A percentile compares a stretch with the other conserved stretches of the same genome.
These are phyloP conservation scores for Gryllus longicercus DNA, from an alignment of 2,888 invertebrate species.

Conservation along the genomic window DNA sequence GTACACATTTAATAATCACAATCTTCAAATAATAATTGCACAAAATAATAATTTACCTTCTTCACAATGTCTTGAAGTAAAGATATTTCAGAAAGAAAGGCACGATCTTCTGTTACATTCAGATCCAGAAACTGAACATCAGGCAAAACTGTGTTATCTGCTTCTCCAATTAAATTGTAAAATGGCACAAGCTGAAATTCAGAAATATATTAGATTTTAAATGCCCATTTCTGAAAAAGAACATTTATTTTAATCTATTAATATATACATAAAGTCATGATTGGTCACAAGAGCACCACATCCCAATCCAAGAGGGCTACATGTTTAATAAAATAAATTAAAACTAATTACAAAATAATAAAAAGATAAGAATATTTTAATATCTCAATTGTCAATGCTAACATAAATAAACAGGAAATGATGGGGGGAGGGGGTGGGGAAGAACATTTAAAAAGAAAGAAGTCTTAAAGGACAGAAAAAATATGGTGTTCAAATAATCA, in stretches of 20 bases:
- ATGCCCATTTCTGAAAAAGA: no score
- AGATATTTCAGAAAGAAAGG: conserved; percentile 61
- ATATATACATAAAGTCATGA: neutral
- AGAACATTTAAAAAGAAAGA: neutral
- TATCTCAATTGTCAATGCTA: neutral
- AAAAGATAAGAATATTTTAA: neutral
- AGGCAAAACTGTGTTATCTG: neutral
- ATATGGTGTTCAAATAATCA: neutral
- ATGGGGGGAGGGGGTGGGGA: neutral
- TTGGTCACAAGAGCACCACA: conserved; percentile 18
- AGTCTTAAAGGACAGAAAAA: neutral
- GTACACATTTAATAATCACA: conserved; percentile 28
- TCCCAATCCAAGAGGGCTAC: neutral
- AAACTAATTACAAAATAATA: neutral
- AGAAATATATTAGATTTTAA: no score
- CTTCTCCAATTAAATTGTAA: neutral
- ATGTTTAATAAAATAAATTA: neutral
- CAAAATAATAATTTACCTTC: conserved; percentile 47
- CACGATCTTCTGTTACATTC: conserved; percentile 56
- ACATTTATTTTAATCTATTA: no score
- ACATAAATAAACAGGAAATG: neutral
- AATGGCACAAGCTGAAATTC: neutral
- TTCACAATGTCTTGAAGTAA: conserved; percentile 57
- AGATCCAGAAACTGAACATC: conserved; percentile 29
- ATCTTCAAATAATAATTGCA: conserved; percentile 34